These are phyloP conservation scores for Protomyctophum bolini DNA, from an alignment of 2,113 vertebrate species.

Conservation along the genomic window DNA sequence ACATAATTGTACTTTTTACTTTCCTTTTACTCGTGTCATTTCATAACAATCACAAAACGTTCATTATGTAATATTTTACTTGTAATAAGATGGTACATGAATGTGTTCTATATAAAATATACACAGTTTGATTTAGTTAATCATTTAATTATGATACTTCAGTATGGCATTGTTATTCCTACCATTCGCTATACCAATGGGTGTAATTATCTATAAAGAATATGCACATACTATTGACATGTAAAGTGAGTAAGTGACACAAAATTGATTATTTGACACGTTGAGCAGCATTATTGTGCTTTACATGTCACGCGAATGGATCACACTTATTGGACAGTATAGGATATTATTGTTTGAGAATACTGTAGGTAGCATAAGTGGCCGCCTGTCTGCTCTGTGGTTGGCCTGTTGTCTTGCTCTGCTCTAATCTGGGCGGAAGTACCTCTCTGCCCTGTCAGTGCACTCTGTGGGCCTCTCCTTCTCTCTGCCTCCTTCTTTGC, in stretches of 20 bases:
- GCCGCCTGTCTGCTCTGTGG: constrained; percentile 49
- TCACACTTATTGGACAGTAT: constrained; percentile 30
- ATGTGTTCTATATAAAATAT: background rate
- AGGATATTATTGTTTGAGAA: constrained; percentile 38
- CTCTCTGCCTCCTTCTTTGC: constrained; percentile 11
- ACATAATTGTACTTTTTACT: no score
- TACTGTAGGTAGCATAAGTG: constrained; percentile 63
- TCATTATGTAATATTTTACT: no score
- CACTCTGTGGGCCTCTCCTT: constrained; percentile 54
- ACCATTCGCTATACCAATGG: background rate
- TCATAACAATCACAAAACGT: background rate
- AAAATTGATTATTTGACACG: background rate
- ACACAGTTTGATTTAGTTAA: background rate
- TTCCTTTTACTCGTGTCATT: background rate
- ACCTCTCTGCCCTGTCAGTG: constrained; percentile 66
- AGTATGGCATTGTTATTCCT: background rate
- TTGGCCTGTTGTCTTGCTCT: constrained; percentile 49
- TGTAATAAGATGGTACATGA: no score
- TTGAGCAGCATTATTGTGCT: background rate
- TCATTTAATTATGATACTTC: no score
- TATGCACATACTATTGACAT: background rate
- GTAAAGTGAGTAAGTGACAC: background rate
- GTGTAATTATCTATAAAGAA: background rate
- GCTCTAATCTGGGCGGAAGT: constrained; percentile 59
- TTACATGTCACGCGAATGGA: constrained; percentile 13